These are phyloP conservation scores for Panurus biarmicus DNA, from an alignment of 2,113 vertebrate species.

Conservation along the genomic window DNA sequence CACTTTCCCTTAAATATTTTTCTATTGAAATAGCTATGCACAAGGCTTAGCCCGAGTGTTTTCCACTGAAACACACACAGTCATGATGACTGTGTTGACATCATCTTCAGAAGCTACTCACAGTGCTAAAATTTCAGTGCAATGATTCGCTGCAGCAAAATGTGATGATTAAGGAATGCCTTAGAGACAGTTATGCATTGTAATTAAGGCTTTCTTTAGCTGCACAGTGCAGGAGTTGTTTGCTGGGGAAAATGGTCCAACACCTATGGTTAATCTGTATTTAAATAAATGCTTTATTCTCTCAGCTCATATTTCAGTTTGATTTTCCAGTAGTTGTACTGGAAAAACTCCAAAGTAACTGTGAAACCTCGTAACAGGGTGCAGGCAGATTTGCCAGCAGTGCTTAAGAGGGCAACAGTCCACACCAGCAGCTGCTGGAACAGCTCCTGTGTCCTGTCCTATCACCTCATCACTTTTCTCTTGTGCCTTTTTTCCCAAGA, in stretches of 20 bases:
- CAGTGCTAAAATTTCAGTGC: neutral
- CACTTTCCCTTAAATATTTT: slow-evolving; percentile 26
- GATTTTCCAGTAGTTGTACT: slow-evolving; percentile 29
- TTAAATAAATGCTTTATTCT: slow-evolving; percentile 28
- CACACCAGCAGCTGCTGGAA: neutral
- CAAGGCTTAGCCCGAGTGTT: neutral
- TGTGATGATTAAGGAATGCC: neutral
- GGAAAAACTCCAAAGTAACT: slow-evolving; percentile 10
- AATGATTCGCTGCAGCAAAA: neutral
- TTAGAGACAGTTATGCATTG: neutral
- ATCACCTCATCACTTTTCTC: neutral
- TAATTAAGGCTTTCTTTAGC: neutral
- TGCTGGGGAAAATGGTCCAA: neutral
- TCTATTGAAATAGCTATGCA: neutral
- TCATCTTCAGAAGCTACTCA: neutral
- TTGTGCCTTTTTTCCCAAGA: neutral
- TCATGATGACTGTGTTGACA: neutral
- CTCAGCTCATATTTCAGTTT: neutral
- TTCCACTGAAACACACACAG: neutral
- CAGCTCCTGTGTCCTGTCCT: neutral
- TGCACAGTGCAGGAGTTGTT: neutral
- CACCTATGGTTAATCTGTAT: slow-evolving; percentile 17
- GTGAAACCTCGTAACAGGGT: neutral
- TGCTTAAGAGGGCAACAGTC: neutral
- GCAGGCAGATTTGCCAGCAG: neutral